Conservation (phyloP, 2,888 invertebrate species). For the Leptopterna dolabrata region DNA sequence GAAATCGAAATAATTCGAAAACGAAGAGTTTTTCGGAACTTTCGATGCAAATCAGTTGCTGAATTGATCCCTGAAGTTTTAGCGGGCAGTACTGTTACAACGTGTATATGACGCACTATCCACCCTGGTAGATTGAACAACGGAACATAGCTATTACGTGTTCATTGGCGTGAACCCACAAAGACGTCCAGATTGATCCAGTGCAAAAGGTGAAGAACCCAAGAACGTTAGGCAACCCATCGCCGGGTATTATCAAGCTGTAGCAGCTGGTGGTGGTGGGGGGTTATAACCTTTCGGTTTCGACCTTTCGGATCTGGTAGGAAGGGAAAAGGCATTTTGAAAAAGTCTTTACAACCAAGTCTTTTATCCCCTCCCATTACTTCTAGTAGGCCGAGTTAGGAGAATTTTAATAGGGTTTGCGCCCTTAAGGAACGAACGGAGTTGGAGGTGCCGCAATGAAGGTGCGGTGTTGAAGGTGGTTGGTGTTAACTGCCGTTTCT, state of each 20-base stretch:
- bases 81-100: too few species aligned
- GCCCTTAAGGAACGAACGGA: background rate
- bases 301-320: background rate
- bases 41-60: too few species aligned
- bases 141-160: too few species aligned
- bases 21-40: too few species aligned
- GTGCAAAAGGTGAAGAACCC: background rate
- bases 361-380: background rate
- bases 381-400: background rate
- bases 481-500: too few species aligned
- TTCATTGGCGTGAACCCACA: too few species aligned
- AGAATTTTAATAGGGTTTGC: background rate
- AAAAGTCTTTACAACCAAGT: background rate
- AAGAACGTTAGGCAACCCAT: background rate
- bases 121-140: too few species aligned
- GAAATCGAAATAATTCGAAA: too few species aligned
- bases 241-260: background rate
- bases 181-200: background rate
- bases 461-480: too few species aligned
- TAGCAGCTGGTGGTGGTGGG: background rate
- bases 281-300: background rate
- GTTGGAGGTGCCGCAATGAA: background rate
- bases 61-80: too few species aligned
- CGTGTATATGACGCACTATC: too few species aligned
- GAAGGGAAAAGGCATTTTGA: background rate